Percentiles rank a stretch among this genome's conserved stretches.
phyloP scores from a whole-genome alignment of 2,888 invertebrate species.

The Melanchra persicariae region DNA sequence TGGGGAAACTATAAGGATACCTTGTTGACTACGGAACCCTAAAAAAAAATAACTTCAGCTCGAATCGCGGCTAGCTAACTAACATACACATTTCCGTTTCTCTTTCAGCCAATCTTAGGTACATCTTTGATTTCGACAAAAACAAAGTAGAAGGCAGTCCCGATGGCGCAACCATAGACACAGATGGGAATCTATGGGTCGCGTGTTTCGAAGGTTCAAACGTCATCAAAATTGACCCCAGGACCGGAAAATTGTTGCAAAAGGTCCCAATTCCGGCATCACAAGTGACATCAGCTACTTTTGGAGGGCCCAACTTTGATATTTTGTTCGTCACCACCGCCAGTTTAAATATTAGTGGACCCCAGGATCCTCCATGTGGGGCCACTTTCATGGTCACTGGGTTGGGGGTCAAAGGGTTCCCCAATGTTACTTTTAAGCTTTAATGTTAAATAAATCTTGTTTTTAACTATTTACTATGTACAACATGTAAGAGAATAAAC shows the following conservation, averaged over 20 bases:
- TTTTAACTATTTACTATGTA: too few relatives aligned
- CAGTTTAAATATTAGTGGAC: constrained; percentile 79
- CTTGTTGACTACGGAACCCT: too few relatives aligned
- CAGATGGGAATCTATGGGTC: constrained; percentile 94
- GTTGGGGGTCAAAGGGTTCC: constrained; percentile 90
- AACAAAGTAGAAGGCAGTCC: constrained; percentile 86
- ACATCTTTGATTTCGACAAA: constrained; percentile 91
- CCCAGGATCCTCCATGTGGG: constrained; percentile 89
- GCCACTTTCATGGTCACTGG: constrained; percentile 92
- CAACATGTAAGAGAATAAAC: too few relatives aligned
- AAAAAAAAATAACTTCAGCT: too few relatives aligned
- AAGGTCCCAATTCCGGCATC: constrained; percentile 90
- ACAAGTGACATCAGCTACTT: constrained; percentile 93
- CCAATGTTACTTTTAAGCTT: constrained; percentile 76
- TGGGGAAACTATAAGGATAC: too few relatives aligned
- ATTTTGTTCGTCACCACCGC: constrained; percentile 93
- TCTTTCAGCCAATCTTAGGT: constrained; percentile 90
- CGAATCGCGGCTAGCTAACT: too few relatives aligned
- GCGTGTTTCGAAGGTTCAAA: constrained; percentile 92
- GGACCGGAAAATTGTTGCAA: constrained; percentile 89
- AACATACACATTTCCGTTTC: neutral
- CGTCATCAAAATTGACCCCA: constrained; percentile 90
- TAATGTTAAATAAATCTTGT: constrained; percentile 43
- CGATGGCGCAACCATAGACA: constrained; percentile 95
- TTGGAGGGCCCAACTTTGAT: constrained; percentile 93